Base-by-base conservation (phyloP, 1,140 invertebrate species). In the Parasteatoda tepidariorum region DNA sequence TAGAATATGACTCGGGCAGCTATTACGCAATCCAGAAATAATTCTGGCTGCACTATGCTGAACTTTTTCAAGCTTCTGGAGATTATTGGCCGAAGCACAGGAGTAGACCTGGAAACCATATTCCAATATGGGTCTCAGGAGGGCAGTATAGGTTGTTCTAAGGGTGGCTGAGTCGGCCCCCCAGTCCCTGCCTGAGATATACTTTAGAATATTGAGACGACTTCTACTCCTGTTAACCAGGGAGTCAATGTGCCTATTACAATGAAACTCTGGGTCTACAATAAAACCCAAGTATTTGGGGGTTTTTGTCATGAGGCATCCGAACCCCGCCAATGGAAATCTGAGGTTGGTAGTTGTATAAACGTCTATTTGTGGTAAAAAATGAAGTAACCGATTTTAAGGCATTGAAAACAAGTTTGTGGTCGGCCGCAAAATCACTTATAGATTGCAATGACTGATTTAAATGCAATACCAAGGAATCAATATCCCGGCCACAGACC, bases 151-250 rank as follows among this genome's bases (percentile, higher is more conserved):
- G 4, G 28, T 73, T 9, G 70, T 34, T 34, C 54, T 73, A n/a
- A 73, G 38, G 28, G 54, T 73, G 33, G 11, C 31, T n/a, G 70
- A 38, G 22, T 2, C 54, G 13, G 70, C 70, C 33, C 48, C 54
- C 70, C 54, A 61, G 11, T 57, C 31, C 9, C 31, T 33, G 24
- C 38, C 71, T 22, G 71, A 9, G 11, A 75, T 38, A 22, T 61
- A 75, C 55, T 61, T 75, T 3, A 75, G 55, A 41, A 75, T 62
- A 24, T 61, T 61, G 2, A 59, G 31, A 0, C 71, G 18, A 22
- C 55, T 75, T 75, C 30, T 61, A 31, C 55, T 75, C 33, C 30
- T 75, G 7, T n/a, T 26, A n/a, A 75, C 71, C 24, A 75, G 24
- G n/a, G 2, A 26, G 2, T 75, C 55, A 30, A 38, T 61, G 30